Conservation (phyloP, 2,797 vertebrate genomes). For the Molossus alvarezi region DNA sequence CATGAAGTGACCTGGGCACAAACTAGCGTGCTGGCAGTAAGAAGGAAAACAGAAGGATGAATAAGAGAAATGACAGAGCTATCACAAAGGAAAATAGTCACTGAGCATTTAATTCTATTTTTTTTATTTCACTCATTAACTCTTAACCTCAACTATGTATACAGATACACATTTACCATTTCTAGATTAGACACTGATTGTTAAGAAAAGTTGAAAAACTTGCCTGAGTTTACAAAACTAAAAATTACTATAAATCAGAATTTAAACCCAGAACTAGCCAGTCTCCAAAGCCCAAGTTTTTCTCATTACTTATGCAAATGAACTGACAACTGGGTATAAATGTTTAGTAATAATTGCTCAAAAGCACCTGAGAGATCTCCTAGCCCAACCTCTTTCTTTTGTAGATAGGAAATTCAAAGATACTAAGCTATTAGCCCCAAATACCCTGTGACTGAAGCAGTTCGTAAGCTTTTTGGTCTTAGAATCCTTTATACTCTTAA, state of each 20-base stretch:
- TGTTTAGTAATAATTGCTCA: slow-evolving; percentile 1
- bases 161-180: not conserved
- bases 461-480: slow-evolving; percentile 36
- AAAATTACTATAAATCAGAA: slow-evolving; percentile 32
- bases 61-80: not conserved
- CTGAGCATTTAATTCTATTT: not conserved
- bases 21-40: not conserved
- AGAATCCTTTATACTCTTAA: not conserved
- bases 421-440: not conserved
- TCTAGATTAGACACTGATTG: not conserved
- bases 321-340: not conserved
- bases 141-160: not conserved
- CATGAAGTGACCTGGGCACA: not conserved
- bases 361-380: not conserved
- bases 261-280: not conserved
- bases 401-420: not conserved
- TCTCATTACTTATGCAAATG: slow-evolving; percentile 24
- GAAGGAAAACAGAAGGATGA: not conserved
- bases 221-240: slow-evolving; percentile 16
- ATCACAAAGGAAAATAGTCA: not conserved
- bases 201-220: slow-evolving; percentile 12
- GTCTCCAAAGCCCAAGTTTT: not conserved
- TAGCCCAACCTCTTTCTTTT: not conserved
- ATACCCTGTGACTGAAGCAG: not conserved
- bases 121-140: slow-evolving; percentile 31